phyloP scores from a whole-genome alignment of 2,888 invertebrate species.

The Cabera pusaria region DNA sequence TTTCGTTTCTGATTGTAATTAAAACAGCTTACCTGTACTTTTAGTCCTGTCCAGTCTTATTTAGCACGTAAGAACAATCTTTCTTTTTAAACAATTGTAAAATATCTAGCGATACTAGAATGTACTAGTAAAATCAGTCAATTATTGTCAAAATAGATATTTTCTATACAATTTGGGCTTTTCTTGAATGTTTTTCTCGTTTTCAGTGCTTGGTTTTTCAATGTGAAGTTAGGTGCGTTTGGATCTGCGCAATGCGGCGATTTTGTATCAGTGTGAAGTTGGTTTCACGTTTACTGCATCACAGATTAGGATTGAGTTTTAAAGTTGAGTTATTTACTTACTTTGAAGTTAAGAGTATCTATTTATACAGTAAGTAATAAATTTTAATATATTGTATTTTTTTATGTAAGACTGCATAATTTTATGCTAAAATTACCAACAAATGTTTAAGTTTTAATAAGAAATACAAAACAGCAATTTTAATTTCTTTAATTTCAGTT shows the following conservation, averaged over 20 bases:
- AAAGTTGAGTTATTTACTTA: not conserved
- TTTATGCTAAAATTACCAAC: too few species aligned
- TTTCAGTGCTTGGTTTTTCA: slow-evolving; percentile 34
- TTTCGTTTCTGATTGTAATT: not conserved
- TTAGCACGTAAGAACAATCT: too few species aligned
- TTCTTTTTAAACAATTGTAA: too few species aligned
- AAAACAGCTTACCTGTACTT: too few species aligned
- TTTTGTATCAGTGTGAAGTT: slow-evolving; percentile 52
- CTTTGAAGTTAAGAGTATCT: too few species aligned
- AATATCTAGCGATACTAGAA: not conserved
- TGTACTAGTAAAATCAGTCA: slow-evolving; percentile 1
- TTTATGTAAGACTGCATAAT: too few species aligned
- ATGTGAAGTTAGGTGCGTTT: slow-evolving; percentile 44
- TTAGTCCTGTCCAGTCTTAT: too few species aligned
- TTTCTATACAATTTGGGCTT: slow-evolving; percentile 31
- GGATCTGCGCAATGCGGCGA: slow-evolving; percentile 62
- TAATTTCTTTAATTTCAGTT: too few species aligned
- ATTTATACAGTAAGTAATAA: too few species aligned
- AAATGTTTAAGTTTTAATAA: too few species aligned
- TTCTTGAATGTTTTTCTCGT: slow-evolving; percentile 33
- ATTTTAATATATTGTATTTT: too few species aligned
- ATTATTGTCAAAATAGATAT: slow-evolving; percentile 25
- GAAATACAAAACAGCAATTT: too few species aligned
- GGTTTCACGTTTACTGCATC: slow-evolving; percentile 39
- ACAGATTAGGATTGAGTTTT: slow-evolving; percentile 27